A percentile compares a stretch with the other conserved stretches of the same genome.
Conservation (phyloP, 2,113 vertebrate species). For the Gymnogyps californianus region DNA sequence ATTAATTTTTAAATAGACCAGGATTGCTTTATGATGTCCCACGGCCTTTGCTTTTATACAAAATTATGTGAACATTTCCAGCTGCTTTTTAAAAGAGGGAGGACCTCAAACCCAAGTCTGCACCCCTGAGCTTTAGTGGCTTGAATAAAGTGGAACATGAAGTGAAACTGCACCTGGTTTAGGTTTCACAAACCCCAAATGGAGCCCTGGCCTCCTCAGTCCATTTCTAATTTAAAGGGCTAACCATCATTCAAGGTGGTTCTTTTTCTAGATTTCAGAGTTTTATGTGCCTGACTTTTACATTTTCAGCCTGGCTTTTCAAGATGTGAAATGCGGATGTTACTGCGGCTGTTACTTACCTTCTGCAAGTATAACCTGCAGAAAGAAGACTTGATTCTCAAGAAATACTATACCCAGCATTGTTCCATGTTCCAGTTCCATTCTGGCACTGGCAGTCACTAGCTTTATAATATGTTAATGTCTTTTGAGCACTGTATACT, state of each 20-base stretch:
- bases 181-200: conserved; percentile 10
- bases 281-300: neutral
- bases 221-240: neutral
- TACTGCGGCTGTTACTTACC: neutral
- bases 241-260: neutral
- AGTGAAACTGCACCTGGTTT: conserved; percentile 21
- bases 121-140: neutral
- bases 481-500: neutral
- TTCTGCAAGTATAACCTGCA: neutral
- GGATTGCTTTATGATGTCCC: neutral
- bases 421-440: neutral
- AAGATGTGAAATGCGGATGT: neutral
- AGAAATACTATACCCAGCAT: neutral
- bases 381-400: neutral
- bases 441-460: neutral
- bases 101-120: neutral
- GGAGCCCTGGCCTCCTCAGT: neutral
- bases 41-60: neutral
- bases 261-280: conserved; percentile 10
- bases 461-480: neutral
- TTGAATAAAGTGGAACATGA: neutral
- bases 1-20: conserved; percentile 22
- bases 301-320: neutral
- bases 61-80: conserved; percentile 23
- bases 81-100: neutral